Conservation (phyloP, 2,797 vertebrate species). For the Scarus forsteni region DNA sequence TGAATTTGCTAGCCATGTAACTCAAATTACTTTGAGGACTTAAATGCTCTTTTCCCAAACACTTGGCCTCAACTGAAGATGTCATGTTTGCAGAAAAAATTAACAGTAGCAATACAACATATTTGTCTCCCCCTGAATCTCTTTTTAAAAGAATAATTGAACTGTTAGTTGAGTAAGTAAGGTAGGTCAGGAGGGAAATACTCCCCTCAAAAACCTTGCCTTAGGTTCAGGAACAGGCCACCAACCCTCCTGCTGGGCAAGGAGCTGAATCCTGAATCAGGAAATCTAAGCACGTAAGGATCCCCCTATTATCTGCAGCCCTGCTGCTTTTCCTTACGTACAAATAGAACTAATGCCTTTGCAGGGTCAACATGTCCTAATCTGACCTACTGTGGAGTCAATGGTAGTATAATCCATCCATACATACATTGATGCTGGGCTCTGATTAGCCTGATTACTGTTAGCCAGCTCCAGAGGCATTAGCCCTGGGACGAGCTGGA, state of each 20-base stretch:
- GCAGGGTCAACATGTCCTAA: constrained; percentile 49
- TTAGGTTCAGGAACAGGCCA: constrained; percentile 20
- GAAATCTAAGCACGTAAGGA: neutral
- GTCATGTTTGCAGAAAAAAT: no score
- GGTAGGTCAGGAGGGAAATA: constrained; percentile 2
- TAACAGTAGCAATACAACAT: no score
- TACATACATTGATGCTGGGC: constrained; percentile 18
- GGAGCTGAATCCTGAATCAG: neutral
- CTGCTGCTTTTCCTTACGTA: constrained; percentile 15
- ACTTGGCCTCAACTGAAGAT: no score
- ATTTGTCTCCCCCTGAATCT: no score
- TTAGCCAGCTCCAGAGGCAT: neutral
- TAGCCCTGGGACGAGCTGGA: neutral
- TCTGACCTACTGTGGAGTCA: constrained; percentile 36
- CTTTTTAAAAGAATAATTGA: neutral
- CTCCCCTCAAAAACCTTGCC: neutral
- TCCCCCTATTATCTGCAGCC: neutral
- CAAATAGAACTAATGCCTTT: constrained; percentile 19
- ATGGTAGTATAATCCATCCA: constrained; percentile 38
- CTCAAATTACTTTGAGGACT: no score
- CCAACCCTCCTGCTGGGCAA: neutral
- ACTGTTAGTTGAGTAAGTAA: neutral
- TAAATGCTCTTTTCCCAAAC: no score
- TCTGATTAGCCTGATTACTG: constrained; percentile 45
- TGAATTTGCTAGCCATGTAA: no score